Base-by-base conservation (phyloP, 2,797 vertebrate genomes). In the Odontamblyopus lacepedii region DNA sequence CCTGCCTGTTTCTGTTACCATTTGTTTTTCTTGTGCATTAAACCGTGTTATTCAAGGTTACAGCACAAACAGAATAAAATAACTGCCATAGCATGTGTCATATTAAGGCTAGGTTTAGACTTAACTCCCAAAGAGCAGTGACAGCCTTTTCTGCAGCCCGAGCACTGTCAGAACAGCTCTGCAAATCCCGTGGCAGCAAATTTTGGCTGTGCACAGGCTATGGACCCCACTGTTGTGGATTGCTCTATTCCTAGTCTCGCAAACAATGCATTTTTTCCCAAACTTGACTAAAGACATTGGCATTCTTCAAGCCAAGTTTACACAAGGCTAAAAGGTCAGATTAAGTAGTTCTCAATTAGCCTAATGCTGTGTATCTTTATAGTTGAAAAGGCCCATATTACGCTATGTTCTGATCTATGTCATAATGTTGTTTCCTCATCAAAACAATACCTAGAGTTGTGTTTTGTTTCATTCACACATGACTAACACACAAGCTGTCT, bases 151-250 rank as follows among this genome's bases (percentile, higher is more conserved):
- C 27, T 53, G 48, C 48, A 51, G 18, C 48, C 19, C 32, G 48
- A 51, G 65, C 65, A 32, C 16, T 67, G 65, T 67, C 65, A 67
- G 32, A 67, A 32, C 35, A 44, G 62, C 18, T 41, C 35, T 11
- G 64, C 44, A 50, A 50, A 48, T 38, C 9, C 63, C 48, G 41
- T 48, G 44, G 27, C 50, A 18, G 44, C 64, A 51, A 8, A 66
- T 29, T 48, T 15, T 15, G 44, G 44, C 32, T 35, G 32, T 35
- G 32, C 7, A 35, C 32, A 35, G 32, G 32, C 32, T 35, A 35
- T 27, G 26, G 56, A 29, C 56, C 26, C 11, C 5, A 5, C 35
- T 62, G 18, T 11, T 35, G 35, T 62, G 30, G 29, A 2, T n/a
- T n/a, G 12, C 30, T 5, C 16, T 61, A n/a, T 30, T 19, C 8